These are phyloP conservation scores for Dallia pectoralis DNA, from an alignment of 2,797 vertebrate genomes.

Conservation along the genomic window DNA sequence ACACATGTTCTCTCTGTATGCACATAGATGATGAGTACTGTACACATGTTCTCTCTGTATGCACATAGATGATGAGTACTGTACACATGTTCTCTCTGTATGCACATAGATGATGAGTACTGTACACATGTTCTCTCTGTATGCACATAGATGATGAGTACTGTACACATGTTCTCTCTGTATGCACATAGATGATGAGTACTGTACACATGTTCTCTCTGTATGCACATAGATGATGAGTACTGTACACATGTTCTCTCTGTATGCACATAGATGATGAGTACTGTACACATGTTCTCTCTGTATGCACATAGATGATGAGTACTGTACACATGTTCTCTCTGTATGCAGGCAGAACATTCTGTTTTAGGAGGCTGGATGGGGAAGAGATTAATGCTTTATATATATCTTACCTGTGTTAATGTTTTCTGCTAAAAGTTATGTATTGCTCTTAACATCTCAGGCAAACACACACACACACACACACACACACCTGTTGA, in stretches of 20 bases:
- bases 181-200: not conserved
- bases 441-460: not conserved
- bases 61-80: not conserved
- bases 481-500: too few species aligned
- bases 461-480: not conserved
- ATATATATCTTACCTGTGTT: conserved; percentile 1
- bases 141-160: not conserved
- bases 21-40: conserved; percentile 1
- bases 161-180: not conserved
- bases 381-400: not conserved
- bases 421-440: conserved; percentile 9
- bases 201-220: not conserved
- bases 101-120: not conserved
- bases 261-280: not conserved
- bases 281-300: not conserved
- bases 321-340: not conserved
- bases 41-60: not conserved
- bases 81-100: not conserved
- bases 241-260: not conserved
- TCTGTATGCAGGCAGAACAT: not conserved
- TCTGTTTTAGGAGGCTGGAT: not conserved
- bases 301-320: not conserved
- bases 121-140: not conserved
- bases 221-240: not conserved
- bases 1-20: not conserved